Evolutionary conservation across 1,140 invertebrate genomes (phyloP).

Genomic region (Acromyrmex heyeri): DNA sequence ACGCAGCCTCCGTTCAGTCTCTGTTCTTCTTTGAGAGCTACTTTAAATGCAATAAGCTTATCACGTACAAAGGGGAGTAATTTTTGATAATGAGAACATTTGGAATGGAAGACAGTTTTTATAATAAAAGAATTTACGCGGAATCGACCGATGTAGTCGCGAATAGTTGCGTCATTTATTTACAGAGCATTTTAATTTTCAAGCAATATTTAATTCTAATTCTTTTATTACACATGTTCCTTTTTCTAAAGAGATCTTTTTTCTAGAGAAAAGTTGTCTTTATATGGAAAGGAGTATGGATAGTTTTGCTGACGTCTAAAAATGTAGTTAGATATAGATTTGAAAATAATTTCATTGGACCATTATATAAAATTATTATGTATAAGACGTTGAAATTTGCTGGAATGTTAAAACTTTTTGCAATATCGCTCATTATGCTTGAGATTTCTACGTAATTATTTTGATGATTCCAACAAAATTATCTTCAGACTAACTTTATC

Average conservation of each 20-base stretch:
- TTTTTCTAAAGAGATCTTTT: background rate
- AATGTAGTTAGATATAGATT: too few species aligned
- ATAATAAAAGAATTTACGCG: background rate
- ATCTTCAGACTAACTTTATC: too few species aligned
- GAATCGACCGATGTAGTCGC: too few species aligned
- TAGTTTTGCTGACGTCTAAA: too few species aligned
- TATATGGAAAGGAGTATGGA: too few species aligned
- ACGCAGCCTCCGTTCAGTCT: background rate
- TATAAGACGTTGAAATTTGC: too few species aligned
- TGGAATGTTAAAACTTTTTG: too few species aligned
- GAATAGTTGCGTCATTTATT: background rate
- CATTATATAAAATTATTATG: too few species aligned
- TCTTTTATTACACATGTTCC: background rate
- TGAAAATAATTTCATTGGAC: too few species aligned
- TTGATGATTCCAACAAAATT: too few species aligned
- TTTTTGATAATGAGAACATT: constrained; percentile 55
- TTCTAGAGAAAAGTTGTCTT: background rate
- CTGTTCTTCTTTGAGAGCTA: constrained; percentile 10
- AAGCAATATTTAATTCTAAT: background rate
- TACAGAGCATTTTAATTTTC: background rate
- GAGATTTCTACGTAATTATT: too few species aligned
- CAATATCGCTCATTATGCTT: too few species aligned
- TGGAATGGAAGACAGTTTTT: background rate
- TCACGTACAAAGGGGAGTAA: constrained; percentile 28
- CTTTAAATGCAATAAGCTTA: constrained; percentile 49